Base-by-base conservation (phyloP, 2,888 invertebrate genomes). In the Archips crataeganus region DNA sequence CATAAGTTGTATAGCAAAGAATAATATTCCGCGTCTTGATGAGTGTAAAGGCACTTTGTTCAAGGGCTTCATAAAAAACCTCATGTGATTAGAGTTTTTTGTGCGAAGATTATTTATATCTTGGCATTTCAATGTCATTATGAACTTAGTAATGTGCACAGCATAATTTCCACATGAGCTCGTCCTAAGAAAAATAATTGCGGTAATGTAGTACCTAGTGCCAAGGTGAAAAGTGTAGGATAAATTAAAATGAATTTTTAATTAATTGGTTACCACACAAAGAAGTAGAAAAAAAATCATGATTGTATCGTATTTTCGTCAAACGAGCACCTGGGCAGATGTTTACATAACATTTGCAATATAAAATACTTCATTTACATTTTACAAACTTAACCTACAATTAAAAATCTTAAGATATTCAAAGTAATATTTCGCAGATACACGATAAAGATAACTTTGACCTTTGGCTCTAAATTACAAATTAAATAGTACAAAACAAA, bases 121-220 rank as follows among this genome's bases (percentile, higher is more conserved):
- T 59, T 69, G 68, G 63, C 73, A 49, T 73, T 68, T 69, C 68
- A 73, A 73, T 69, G 73, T 69, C 68, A 73, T n/a, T 6, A 62
- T 36, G n/a, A 68, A 54, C 36, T 62, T 32, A 49, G 49, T 34
- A 72, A 73, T 69, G 59, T 73, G 68, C 68, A 63, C 57, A 69
- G 49, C 42, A 68, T 13, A 45, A 62, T 68, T 73, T 64, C 63
- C 63, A 59, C 23, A 59, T 34, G 10, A 34, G 13, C 3, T 64
- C 15, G 34, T 32, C 36, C 59, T 69, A 59, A 69, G 59, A 69
- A 69, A 47, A 64, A 9, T 68, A 49, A 67, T 54, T 73, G 68
- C 49, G 36, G 36, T 68, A 3, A 54, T 54, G 45, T 62, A 67
- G 62, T 68, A 63, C 42, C 73, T 62, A 67, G 62, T 68, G 68